Evolutionary conservation across 2,113 vertebrate species (phyloP).

Genomic region (Pandion haliaetus): DNA sequence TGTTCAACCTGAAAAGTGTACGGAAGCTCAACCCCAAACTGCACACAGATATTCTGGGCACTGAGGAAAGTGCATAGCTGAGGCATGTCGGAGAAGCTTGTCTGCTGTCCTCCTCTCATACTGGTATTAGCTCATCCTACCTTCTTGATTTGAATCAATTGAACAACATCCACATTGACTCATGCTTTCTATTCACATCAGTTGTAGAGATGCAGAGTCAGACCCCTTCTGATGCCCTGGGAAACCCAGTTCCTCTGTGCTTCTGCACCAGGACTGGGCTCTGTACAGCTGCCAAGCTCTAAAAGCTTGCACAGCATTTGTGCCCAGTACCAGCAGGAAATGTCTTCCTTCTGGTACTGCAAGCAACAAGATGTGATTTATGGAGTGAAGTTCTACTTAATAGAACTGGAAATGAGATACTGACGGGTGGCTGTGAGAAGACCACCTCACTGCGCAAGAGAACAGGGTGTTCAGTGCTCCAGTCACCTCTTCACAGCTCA

Average conservation of each 20-base stretch:
- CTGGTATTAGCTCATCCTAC: not conserved
- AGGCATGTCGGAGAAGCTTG: not conserved
- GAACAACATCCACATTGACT: not conserved
- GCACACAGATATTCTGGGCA: not conserved
- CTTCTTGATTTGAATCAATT: not conserved
- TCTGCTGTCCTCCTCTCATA: not conserved
- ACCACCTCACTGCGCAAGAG: not conserved
- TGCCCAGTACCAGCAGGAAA: constrained; percentile 51
- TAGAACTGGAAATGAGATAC: constrained; percentile 24
- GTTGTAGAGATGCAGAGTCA: not conserved
- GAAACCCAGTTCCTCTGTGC: not conserved
- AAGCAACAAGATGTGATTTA: constrained; percentile 18
- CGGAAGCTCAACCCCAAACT: not conserved
- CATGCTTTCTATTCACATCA: not conserved
- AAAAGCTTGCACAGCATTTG: constrained; percentile 17
- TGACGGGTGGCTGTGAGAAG: constrained; percentile 8
- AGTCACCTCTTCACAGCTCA: not conserved
- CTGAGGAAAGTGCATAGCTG: not conserved
- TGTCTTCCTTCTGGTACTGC: constrained; percentile 13
- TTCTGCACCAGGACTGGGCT: not conserved
- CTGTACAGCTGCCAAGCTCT: constrained; percentile 1
- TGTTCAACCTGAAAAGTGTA: not conserved
- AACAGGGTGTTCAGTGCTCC: not conserved
- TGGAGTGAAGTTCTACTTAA: constrained; percentile 27
- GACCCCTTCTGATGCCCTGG: not conserved